Evolutionary conservation across 2,888 invertebrate genomes (phyloP).

Genomic region (Hypena proboscidalis): DNA sequence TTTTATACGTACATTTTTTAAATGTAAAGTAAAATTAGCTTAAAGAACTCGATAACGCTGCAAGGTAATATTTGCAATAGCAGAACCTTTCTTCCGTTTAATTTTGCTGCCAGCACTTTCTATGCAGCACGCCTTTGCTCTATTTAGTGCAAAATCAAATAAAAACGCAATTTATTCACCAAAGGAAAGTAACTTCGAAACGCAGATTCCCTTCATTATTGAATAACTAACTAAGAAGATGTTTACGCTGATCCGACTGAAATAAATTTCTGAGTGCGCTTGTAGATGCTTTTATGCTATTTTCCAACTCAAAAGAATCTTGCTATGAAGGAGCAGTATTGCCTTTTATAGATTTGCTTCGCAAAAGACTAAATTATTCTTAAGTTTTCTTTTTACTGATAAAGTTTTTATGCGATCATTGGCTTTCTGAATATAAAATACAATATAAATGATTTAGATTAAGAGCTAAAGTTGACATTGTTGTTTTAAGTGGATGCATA

Average conservation of each 20-base stretch:
- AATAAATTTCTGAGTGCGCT: constrained; percentile 2
- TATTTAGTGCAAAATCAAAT: constrained; percentile 9
- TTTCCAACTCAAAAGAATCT: not conserved
- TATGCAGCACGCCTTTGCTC: constrained; percentile 7
- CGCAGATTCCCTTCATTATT: constrained; percentile 7
- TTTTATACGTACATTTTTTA: too few relatives aligned
- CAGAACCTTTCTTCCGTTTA: constrained; percentile 6
- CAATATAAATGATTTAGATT: too few relatives aligned
- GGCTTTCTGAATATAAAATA: too few relatives aligned
- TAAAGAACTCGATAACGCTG: not conserved
- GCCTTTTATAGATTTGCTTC: not conserved
- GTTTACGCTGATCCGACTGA: constrained; percentile 2
- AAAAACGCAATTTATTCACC: constrained; percentile 9
- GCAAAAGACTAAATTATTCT: not conserved
- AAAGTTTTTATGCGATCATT: too few relatives aligned
- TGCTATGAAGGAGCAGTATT: not conserved
- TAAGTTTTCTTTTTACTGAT: not conserved
- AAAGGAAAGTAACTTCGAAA: constrained; percentile 2
- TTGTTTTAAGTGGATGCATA: too few relatives aligned
- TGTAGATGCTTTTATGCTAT: not conserved
- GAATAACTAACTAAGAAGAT: constrained; percentile 1
- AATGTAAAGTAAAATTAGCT: not conserved
- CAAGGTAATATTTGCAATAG: not conserved
- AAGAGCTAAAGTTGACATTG: too few relatives aligned
- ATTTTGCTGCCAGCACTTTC: constrained; percentile 10